Evolutionary conservation across 2,888 invertebrate species (phyloP), one percentile per base, ranked within the genome.

Genomic region (Orchesella flavescens): DNA sequence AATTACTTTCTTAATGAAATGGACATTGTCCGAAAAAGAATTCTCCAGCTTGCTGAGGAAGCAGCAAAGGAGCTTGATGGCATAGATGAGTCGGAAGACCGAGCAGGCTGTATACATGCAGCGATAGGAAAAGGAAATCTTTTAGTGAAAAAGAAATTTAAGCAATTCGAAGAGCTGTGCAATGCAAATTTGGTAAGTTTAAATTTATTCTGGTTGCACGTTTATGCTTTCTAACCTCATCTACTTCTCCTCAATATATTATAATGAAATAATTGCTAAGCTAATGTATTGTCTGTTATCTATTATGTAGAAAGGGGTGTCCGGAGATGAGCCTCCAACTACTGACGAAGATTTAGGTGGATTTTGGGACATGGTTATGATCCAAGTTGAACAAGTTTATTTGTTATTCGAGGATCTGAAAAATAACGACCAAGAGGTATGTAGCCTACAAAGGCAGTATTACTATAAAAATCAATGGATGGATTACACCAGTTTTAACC

Each of bases 351-450:
- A 98, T 90, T 92, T 98, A 85, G 96, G 95, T 89, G 98, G 98
- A 0, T 98, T 98, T 92, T 98, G 98, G 98, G 98, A 98, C 90
- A 97, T 98, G 97, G 96, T 98, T 43, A 94, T 94, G 90, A 92
- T 98, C 69, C 97, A 98, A 91, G 95, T 98, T 21, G 93, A 94
- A 84, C 95, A 97, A 89, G 94, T 98, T 75, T 94, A 96, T 89
- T 44, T 57, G 17, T 81, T 87, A 75, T 88, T 88, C 63, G 68
- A 82, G 4, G 86, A 87, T 55, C 66, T 88, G 34, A 85, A 88
- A 72, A 75, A 65, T 19, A 85, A 69, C n/a, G 63, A 73, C 12
- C 44, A 43, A 3, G 34, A 34, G 2, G 79, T 63, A 23, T 61
- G 57, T n/a, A n/a, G 19, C 53, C 19, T 59, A 43, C 12, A 49